Percentiles rank a stretch among this genome's conserved stretches.
Evolutionary conservation across 2,797 vertebrate species (phyloP).

Genomic region (Clangula hyemalis): DNA sequence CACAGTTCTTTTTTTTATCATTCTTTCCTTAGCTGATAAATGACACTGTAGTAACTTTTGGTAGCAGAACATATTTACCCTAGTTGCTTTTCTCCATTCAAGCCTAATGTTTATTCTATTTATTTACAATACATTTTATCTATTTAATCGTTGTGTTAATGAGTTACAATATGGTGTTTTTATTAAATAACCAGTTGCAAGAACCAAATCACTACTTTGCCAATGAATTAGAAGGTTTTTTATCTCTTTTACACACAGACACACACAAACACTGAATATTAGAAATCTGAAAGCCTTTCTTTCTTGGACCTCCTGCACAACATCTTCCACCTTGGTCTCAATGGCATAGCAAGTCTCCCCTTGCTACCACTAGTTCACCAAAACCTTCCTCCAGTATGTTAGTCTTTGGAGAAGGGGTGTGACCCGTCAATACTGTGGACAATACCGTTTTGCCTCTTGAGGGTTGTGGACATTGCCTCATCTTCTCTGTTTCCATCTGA

Average conservation of each 20-base stretch:
- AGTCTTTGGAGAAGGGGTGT: not conserved
- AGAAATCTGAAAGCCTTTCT: not conserved
- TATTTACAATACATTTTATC: not conserved
- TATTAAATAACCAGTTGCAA: not conserved
- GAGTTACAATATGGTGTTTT: not conserved
- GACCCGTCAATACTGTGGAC: not conserved
- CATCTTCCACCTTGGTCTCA: not conserved
- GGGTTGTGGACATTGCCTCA: not conserved
- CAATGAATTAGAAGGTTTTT: not conserved
- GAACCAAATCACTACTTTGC: not conserved
- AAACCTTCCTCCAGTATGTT: not conserved
- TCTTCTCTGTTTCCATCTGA: not conserved
- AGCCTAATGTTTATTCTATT: not conserved
- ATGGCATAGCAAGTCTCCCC: not conserved
- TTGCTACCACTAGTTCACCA: not conserved
- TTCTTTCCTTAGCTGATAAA: not conserved
- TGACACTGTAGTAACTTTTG: not conserved
- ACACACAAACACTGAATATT: not conserved
- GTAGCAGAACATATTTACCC: not conserved
- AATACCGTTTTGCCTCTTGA: not conserved
- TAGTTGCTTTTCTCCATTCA: fast-evolving
- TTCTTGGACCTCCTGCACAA: not conserved
- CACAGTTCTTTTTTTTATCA: not conserved
- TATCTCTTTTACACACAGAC: not conserved
- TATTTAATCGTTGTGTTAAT: not conserved